phyloP scores from a whole-genome alignment of 2,888 invertebrate genomes.

The Malthinus seriepunctatus region DNA sequence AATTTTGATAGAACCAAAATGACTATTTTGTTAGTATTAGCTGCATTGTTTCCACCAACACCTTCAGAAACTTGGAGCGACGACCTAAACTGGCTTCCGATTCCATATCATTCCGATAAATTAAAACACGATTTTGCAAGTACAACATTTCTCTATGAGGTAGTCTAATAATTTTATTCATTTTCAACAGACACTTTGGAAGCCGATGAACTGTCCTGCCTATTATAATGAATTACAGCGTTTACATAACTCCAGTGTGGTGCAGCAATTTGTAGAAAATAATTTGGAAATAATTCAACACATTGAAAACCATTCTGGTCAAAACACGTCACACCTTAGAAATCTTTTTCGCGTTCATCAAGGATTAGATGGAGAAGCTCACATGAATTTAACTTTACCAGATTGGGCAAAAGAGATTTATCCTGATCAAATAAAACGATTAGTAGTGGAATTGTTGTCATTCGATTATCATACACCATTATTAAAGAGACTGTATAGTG shows the following conservation, averaged over 20 bases:
- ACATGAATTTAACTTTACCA: neutral
- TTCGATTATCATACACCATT: neutral
- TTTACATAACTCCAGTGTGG: neutral
- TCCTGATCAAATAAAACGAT: neutral
- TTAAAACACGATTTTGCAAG: constrained; percentile 38
- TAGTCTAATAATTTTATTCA: neutral
- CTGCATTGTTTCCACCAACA: constrained; percentile 68
- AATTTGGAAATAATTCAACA: neutral
- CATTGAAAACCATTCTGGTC: neutral
- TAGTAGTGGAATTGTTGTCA: neutral
- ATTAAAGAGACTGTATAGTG: neutral
- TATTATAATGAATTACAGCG: neutral
- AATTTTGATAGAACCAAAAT: constrained; percentile 73
- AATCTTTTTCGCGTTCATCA: neutral
- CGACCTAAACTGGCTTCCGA: constrained; percentile 69
- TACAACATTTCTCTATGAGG: neutral
- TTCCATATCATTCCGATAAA: constrained; percentile 28
- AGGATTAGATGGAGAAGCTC: neutral
- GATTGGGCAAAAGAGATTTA: neutral
- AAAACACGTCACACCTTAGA: neutral
- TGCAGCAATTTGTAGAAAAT: neutral
- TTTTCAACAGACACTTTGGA: neutral
- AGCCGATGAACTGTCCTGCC: neutral
- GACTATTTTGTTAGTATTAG: constrained; percentile 68
- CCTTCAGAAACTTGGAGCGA: constrained; percentile 59